Conservation (phyloP, 2,113 vertebrate species). For the Embiotoca jacksoni region DNA sequence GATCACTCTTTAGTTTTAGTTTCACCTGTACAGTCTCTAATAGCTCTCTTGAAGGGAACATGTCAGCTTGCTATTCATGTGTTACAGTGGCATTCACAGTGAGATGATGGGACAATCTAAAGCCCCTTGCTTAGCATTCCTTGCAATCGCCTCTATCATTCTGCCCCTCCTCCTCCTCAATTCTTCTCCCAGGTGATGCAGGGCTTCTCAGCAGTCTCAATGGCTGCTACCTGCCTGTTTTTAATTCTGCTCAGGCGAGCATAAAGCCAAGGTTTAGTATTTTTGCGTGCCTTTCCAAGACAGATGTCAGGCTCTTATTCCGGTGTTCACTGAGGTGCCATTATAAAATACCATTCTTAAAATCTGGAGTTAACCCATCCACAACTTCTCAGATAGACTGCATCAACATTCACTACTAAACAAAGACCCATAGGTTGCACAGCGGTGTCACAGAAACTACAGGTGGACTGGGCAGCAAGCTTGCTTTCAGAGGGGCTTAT, state of each 20-base stretch:
- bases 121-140: slow-evolving; percentile 53
- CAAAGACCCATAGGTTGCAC: slow-evolving; percentile 20
- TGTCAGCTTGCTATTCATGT: slow-evolving; percentile 28
- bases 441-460: slow-evolving; percentile 11
- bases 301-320: slow-evolving; percentile 48
- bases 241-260: slow-evolving; percentile 67
- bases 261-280: slow-evolving; percentile 51
- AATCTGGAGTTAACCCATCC: slow-evolving; percentile 28
- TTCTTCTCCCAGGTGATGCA: slow-evolving; percentile 56
- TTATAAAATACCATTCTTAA: slow-evolving; percentile 60
- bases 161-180: slow-evolving; percentile 37
- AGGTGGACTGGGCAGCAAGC: background rate
- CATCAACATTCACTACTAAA: slow-evolving; percentile 35
- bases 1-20: slow-evolving; percentile 10
- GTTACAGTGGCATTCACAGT: background rate
- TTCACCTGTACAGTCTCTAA: slow-evolving; percentile 30
- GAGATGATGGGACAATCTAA: slow-evolving; percentile 43
- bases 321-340: slow-evolving; percentile 48
- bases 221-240: slow-evolving; percentile 52
- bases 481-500: slow-evolving; percentile 9
- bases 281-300: slow-evolving; percentile 43
- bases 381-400: slow-evolving; percentile 18
- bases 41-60: slow-evolving; percentile 22
- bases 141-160: slow-evolving; percentile 46
- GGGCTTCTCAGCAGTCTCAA: slow-evolving; percentile 30